Evolutionary conservation across 2,888 invertebrate species (phyloP), one percentile per base, ranked within the genome.

Genomic region (Quadroppia sp.): DNA sequence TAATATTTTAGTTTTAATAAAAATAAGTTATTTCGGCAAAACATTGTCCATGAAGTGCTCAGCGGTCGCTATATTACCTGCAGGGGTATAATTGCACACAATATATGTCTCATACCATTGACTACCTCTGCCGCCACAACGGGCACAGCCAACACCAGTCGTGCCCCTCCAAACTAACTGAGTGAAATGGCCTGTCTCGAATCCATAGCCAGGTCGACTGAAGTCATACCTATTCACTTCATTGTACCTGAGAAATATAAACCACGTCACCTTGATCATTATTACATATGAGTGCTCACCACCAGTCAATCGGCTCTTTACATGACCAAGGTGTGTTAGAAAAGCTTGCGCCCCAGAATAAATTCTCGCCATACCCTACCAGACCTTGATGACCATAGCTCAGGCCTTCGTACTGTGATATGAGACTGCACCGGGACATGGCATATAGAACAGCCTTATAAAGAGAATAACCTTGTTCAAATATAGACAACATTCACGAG

Each of bases 121-220:
- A 2, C n/a, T 4, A 4, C 32, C 32, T 32, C 15, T 30, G 11
- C 59, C 59, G 3, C 32, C 30, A 32, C 59, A 59, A n/a, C 59
- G 59, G 7, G 74, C 74, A 45, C 74, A 74, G 17, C 74, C 74
- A 9, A 74, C 59, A 4, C 30, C n/a, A 13, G 28, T 30, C 23
- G 61, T 42, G 0, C 23, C 45, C 11, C 28, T 32, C 71, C 74
- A 74, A 7, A 74, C 74, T 1, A 74, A 20, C 25, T 71, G 71
- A 9, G 74, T 71, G 32, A 74, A 74, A 48, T 74, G 74, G 7
- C 74, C 74, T 7, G 59, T 59, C 3, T 3, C n/a, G 4, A 2
- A 2, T 6, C 2, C 11, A n/a, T 17, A 7, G 13, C 59, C 59
- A 4, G 71, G 59, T 6, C 11, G 25, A 17, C n/a, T 25, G 45